Base-by-base conservation (phyloP, 2,113 vertebrate species). In the Platysternon megacephalum region DNA sequence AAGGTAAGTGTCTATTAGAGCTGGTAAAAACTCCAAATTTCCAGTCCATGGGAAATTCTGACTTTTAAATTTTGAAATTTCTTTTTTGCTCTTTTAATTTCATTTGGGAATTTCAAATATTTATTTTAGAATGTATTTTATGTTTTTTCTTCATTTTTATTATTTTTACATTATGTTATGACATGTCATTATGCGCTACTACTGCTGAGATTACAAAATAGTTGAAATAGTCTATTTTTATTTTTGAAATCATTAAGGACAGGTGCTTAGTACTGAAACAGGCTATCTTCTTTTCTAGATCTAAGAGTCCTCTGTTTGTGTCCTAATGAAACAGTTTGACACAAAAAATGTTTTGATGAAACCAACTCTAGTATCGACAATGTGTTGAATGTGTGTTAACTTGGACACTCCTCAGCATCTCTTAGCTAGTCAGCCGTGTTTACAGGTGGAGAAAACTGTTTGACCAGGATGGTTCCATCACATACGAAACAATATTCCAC, bases 401-500 rank as follows among this genome's bases (percentile, higher is more conserved):
- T 79, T 93, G 85, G 85, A 94, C 81, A 91, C 3, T 1, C 28
- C 79, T 79, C 86, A 79, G 0, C 88, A 93, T 85, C 82, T 92
- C 87, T 42, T 86, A 92, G 93, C 82, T 91, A 90, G 93, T 93
- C 86, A 91, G 81, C 52, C 84, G 76, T 78, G 91, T 86, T 90
- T 86, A 42, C 51, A 78, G 92, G 82, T 87, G 82, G 92, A 95
- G 95, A 51, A 95, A 35, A 8, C 51, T 90, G 86, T 52, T 78
- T 93, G 79, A 93, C 16, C 0, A 74, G 76, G 51, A 86, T 81
- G 72, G 91, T 52, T 94, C 48, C 85, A 84, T 85, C 92, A 84
- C 72, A 85, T 53, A 53, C 91, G 85, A 61, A 95, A 96, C 79
- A 95, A 94, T 93, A 90, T 90, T 85, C 68, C 49, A 85, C 5